Percentiles rank a stretch among this genome's conserved stretches.
These are phyloP conservation scores for Heliconius ismenius DNA, from an alignment of 2,888 invertebrate species.

Conservation along the genomic window DNA sequence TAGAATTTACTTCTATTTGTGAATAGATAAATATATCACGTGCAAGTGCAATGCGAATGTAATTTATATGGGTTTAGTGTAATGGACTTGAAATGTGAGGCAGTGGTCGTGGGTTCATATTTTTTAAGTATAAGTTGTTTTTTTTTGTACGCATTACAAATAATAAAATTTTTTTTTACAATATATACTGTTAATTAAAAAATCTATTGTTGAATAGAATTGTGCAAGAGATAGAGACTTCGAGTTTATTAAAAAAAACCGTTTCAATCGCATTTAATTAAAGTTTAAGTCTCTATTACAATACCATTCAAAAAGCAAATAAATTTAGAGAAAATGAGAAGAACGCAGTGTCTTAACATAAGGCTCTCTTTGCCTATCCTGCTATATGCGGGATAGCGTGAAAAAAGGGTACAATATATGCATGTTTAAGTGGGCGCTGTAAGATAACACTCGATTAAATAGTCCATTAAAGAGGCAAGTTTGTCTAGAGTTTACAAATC, in stretches of 20 bases:
- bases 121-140: too few relatives aligned
- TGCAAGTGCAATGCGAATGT: conserved; percentile 21
- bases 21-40: conserved; percentile 32
- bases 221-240: neutral
- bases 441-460: conserved; percentile 18
- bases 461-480: conserved; percentile 32
- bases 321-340: too few relatives aligned
- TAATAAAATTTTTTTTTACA: too few relatives aligned
- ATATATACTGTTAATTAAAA: too few relatives aligned
- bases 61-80: neutral
- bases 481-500: conserved; percentile 57
- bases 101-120: neutral
- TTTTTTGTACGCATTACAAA: too few relatives aligned
- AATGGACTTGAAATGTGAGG: neutral
- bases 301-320: too few relatives aligned
- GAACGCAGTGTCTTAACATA: too few relatives aligned
- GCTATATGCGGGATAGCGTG: neutral
- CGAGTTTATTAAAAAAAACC: neutral
- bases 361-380: neutral
- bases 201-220: neutral
- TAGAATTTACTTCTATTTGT: conserved; percentile 30
- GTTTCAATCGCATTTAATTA: neutral
- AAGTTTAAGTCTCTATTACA: too few relatives aligned
- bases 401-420: neutral
- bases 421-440: conserved; percentile 10